Evolutionary conservation across 2,113 vertebrate genomes (phyloP).

Genomic region (Menidia beryllina): DNA sequence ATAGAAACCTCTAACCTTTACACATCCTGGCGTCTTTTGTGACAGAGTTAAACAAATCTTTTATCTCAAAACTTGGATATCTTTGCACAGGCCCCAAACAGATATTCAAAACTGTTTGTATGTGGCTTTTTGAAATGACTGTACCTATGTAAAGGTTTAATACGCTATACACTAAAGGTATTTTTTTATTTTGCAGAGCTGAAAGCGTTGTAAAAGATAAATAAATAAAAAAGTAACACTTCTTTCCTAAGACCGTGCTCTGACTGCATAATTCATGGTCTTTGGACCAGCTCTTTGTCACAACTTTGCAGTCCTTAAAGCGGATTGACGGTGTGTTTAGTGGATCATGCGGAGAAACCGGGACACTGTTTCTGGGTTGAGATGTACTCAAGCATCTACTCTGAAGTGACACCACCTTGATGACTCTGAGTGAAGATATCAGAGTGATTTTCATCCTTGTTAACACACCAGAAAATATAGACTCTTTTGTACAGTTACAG

Average conservation of each 20-base stretch:
- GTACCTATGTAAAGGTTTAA: background rate
- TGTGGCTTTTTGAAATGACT: background rate
- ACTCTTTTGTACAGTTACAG: background rate
- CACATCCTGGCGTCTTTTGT: background rate
- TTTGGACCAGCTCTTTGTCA: constrained; percentile 1
- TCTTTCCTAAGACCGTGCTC: background rate
- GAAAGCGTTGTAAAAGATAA: background rate
- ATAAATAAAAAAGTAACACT: background rate
- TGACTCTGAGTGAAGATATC: background rate
- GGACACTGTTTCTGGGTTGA: constrained; percentile 7
- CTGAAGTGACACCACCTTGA: background rate
- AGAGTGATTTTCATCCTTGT: background rate
- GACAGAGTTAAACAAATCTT: background rate
- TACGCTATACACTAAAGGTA: too few species aligned
- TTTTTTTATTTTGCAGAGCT: background rate
- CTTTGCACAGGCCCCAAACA: background rate
- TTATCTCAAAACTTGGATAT: background rate
- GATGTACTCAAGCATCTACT: constrained; percentile 1
- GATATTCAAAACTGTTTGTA: background rate
- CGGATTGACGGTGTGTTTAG: constrained; percentile 3
- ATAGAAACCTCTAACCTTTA: background rate
- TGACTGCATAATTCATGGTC: constrained; percentile 9
- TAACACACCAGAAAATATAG: background rate
- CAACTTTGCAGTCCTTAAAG: constrained; percentile 4
- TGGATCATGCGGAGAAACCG: background rate